Evolutionary conservation across 30 jellyfish, hydroid and myxozoan species (phyloP).

Genomic region (Phacellophora camtschatica): DNA sequence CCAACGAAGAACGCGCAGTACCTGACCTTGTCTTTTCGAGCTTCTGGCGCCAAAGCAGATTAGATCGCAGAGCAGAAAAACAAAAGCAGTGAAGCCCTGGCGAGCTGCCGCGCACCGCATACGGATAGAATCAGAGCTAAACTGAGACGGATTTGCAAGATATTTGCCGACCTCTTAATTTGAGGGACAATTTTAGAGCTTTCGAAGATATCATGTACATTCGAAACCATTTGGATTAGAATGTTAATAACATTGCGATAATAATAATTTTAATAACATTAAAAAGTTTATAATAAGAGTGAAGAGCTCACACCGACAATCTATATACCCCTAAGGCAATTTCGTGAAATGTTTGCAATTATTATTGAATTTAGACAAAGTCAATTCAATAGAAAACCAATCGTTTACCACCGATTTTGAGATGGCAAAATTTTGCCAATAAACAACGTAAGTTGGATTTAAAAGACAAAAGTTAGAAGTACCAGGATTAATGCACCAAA

Average conservation of each 20-base stretch:
- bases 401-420: no score
- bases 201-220: slow-evolving; percentile 15
- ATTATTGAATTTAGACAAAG: no score
- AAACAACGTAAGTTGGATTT: no score
- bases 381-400: no score
- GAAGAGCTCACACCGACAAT: no score
- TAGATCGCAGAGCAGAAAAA: slow-evolving; percentile 16
- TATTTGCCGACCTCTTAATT: slow-evolving; percentile 28
- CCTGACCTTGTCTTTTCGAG: slow-evolving; percentile 25
- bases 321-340: no score
- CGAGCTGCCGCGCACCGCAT: slow-evolving; percentile 50
- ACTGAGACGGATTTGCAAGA: neutral
- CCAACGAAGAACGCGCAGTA: slow-evolving; percentile 3
- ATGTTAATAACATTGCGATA: slow-evolving; percentile 14
- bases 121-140: slow-evolving; percentile 26
- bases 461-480: no score
- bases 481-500: no score
- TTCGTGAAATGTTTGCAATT: neutral
- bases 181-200: neutral
- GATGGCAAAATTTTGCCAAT: no score
- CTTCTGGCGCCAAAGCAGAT: slow-evolving; percentile 60
- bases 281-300: no score
- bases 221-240: slow-evolving; percentile 3
- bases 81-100: slow-evolving; percentile 52
- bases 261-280: no score